Evolutionary conservation across 2,888 invertebrate species (phyloP).

Genomic region (Alsophila aescularia): DNA sequence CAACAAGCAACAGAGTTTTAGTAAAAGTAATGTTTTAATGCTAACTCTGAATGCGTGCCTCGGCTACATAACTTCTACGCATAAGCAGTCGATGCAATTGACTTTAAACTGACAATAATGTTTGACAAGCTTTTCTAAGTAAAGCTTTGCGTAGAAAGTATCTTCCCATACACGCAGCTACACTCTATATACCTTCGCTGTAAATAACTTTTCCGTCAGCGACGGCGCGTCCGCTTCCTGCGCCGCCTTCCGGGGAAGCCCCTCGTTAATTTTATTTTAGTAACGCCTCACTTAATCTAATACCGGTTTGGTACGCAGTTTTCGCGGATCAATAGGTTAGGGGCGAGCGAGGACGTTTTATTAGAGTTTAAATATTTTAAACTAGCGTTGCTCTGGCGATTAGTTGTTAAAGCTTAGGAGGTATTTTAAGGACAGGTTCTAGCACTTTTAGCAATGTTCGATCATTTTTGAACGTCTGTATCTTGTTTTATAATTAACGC

Average conservation of each 20-base stretch:
- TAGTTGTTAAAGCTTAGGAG: background rate
- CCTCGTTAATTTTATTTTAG: conserved; percentile 80
- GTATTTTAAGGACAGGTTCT: too few species aligned
- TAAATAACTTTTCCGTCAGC: conserved; percentile 68
- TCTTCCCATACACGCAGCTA: background rate
- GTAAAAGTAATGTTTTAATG: too few species aligned
- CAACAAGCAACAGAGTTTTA: too few species aligned
- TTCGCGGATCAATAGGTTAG: conserved; percentile 30
- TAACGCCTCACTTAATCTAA: conserved; percentile 70
- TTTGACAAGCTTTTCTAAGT: background rate
- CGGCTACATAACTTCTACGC: too few species aligned
- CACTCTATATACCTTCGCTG: conserved; percentile 11
- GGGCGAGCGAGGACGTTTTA: conserved; percentile 3
- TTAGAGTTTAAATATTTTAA: conserved; percentile 7
- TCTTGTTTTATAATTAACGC: too few species aligned
- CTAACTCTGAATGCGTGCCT: too few species aligned
- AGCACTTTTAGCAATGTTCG: too few species aligned
- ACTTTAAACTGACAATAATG: background rate
- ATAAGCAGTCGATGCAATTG: too few species aligned
- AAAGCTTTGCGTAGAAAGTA: conserved; percentile 55
- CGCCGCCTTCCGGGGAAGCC: conserved; percentile 68
- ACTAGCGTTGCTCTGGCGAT: background rate
- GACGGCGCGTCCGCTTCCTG: conserved; percentile 65
- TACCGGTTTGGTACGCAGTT: conserved; percentile 54
- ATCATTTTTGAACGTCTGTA: too few species aligned